Evolutionary conservation across 2,797 vertebrate species (phyloP), one percentile per base, ranked within the genome.

Genomic region (Oreortyx pictus): DNA sequence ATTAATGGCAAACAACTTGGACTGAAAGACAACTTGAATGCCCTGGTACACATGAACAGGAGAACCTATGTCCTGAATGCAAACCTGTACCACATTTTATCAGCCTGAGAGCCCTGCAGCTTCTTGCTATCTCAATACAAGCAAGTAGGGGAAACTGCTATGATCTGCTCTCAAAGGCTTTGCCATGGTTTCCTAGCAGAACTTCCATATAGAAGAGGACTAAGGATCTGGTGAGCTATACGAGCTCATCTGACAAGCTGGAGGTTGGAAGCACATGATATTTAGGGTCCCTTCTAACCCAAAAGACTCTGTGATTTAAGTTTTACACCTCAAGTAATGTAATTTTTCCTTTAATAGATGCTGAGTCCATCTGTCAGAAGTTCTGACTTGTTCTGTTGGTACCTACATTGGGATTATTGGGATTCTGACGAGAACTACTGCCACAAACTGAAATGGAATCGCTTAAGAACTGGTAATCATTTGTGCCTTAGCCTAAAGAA

Each of bases 41-140:
- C 29, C 49, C 35, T 22, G 41, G n/a, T 1, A 1, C 16, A 12
- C 7, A 5, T 0, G 22, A 39, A 7, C 3, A 33, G 37, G 5
- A 47, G 7, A 54, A 41, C n/a, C 27, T 13, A 1, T 0, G 22
- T 29, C 52, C 72, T 37, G 60, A 35, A 65, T 54, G 35, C 13
- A 37, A 13, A 7, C 10, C 16, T 2, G 2, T 0, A 5, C 20
- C 18, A 29, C 9, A 1, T 9, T 7, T 15, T 1, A 23, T 11
- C 52, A 54, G 12, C 7, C 27, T 1, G 1, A 7, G 20, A 8
- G 29, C 0, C 37, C 5, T 2, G 14, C 50, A 44, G 72, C 41
- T 35, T 33, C 33, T 27, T 24, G 50, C 33, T 31, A 24, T 7
- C 66, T 29, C 27, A 9, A 20, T 19, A 52, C 46, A 43, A 4